These are phyloP conservation scores for Escarpia spicata DNA, from an alignment of 2,888 invertebrate species.

Conservation along the genomic window DNA sequence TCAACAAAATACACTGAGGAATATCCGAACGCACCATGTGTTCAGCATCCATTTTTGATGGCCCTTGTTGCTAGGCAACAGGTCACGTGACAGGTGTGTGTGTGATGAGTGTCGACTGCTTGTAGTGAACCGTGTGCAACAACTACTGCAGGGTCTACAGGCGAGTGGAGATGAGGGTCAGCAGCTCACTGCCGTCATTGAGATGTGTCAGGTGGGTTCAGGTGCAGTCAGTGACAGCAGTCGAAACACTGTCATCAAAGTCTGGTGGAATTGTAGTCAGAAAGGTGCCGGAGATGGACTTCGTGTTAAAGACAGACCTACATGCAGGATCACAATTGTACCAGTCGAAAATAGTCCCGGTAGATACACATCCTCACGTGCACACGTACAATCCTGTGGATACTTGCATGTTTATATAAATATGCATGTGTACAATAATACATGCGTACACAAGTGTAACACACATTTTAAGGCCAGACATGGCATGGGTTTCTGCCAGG, in stretches of 20 bases:
- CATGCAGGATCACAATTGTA: not conserved
- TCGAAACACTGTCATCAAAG: not conserved
- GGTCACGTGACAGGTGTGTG: not conserved
- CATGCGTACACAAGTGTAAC: too few relatives aligned
- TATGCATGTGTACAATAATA: too few relatives aligned
- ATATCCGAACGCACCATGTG: not conserved
- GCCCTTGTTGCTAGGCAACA: not conserved
- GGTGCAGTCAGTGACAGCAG: too few relatives aligned
- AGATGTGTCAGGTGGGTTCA: slow-evolving; percentile 85
- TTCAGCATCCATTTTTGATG: not conserved
- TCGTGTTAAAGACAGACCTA: not conserved
- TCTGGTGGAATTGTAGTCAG: not conserved
- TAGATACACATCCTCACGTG: not conserved
- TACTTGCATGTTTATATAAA: not conserved
- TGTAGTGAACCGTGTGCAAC: slow-evolving; percentile 85
- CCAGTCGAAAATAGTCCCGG: not conserved
- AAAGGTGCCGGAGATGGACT: not conserved
- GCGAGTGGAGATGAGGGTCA: slow-evolving; percentile 94
- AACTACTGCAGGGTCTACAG: slow-evolving; percentile 89
- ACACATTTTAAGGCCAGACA: not conserved
- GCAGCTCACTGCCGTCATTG: slow-evolving; percentile 94
- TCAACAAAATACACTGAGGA: too few relatives aligned
- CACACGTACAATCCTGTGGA: not conserved
- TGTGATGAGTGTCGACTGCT: slow-evolving; percentile 25
- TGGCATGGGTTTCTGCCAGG: too few relatives aligned